Percentiles rank a stretch among this genome's conserved stretches.
Conservation (phyloP, 1,140 invertebrate genomes). For the Calosoma granatense region DNA sequence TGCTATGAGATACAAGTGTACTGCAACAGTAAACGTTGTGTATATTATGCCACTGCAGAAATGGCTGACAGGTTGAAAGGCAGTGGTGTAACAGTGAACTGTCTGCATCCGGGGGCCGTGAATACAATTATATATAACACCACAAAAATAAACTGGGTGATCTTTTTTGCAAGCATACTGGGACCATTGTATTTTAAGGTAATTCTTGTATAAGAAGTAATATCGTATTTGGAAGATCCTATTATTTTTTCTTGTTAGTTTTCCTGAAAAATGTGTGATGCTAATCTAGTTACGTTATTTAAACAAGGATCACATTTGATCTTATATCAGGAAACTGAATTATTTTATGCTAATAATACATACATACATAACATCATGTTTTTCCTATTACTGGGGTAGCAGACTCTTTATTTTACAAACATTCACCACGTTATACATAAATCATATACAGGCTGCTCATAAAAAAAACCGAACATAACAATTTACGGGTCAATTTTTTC, state of each 20-base stretch:
- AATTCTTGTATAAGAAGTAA: too few species aligned
- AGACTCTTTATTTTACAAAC: not conserved
- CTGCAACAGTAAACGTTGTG: constrained; percentile 36
- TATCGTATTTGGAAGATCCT: too few species aligned
- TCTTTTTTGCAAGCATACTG: not conserved
- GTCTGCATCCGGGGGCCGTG: constrained; percentile 38
- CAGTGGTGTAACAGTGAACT: constrained; percentile 33
- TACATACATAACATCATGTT: too few species aligned
- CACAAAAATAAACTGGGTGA: not conserved
- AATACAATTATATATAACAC: constrained; percentile 31
- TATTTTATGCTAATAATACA: too few species aligned
- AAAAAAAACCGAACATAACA: too few species aligned
- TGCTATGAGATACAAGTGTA: constrained; percentile 15
- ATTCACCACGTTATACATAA: constrained; percentile 32
- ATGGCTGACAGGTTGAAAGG: constrained; percentile 30
- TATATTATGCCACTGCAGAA: constrained; percentile 35
- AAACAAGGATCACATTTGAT: too few species aligned
- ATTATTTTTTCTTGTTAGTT: too few species aligned
- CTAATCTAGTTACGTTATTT: too few species aligned
- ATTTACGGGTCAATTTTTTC: too few species aligned
- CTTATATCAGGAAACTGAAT: too few species aligned
- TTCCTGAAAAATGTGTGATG: too few species aligned
- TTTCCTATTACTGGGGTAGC: too few species aligned
- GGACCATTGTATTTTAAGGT: not conserved
- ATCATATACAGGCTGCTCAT: constrained; percentile 38